Evolutionary conservation across 1,140 invertebrate species (phyloP).

Genomic region (Drosophila insularis): DNA sequence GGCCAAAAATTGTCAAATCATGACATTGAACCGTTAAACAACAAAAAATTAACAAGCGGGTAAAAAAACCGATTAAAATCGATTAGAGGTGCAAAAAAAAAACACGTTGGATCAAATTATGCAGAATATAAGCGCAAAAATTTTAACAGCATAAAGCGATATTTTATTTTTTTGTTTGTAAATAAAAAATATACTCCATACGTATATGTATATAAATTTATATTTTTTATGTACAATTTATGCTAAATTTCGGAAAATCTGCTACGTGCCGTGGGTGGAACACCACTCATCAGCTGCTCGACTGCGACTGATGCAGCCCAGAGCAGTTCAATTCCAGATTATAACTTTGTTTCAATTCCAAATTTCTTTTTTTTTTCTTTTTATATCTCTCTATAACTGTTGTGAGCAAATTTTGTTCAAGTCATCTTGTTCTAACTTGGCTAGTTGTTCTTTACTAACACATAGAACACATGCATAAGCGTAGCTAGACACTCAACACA

Average conservation of each 20-base stretch:
- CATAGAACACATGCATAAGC: not conserved
- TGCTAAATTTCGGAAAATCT: not conserved
- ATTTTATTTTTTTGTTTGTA: not conserved
- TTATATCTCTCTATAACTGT: not conserved
- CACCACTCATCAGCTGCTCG: constrained; percentile 41
- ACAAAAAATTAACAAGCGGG: not conserved
- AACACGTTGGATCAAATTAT: not conserved
- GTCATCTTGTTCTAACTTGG: constrained; percentile 2
- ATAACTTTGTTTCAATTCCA: constrained; percentile 54
- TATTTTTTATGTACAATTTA: not conserved
- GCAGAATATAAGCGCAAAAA: too few relatives aligned
- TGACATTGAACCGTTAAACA: not conserved
- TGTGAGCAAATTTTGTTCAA: not conserved
- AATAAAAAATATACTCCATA: too few relatives aligned
- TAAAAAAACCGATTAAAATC: not conserved
- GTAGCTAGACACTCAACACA: not conserved
- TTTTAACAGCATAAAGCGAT: not conserved
- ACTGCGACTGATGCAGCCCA: constrained; percentile 36
- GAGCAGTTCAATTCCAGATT: constrained; percentile 30
- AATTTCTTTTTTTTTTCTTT: not conserved
- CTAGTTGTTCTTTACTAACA: not conserved
- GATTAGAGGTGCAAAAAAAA: not conserved
- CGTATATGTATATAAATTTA: not conserved
- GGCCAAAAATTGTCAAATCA: constrained; percentile 1
- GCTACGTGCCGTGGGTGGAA: constrained; percentile 1